Percentiles rank a stretch among this genome's conserved stretches.
phyloP scores from a whole-genome alignment of 1,140 invertebrate genomes.

The Adelges cooleyi region DNA sequence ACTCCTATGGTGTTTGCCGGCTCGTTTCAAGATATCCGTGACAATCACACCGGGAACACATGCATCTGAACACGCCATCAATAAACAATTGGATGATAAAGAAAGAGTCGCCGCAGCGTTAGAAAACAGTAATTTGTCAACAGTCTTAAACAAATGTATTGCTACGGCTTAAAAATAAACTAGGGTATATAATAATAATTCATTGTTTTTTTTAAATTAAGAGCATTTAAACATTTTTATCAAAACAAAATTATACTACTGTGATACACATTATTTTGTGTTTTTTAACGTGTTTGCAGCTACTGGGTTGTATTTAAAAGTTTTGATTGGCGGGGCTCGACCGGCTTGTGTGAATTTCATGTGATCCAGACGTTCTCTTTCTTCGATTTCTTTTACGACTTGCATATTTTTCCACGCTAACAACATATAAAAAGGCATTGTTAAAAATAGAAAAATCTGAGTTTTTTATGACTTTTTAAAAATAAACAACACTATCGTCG shows the following conservation, averaged over 20 bases:
- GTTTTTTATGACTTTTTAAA: background rate
- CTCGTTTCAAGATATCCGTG: constrained; percentile 79
- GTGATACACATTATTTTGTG: background rate
- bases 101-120: constrained; percentile 93
- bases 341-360: constrained; percentile 71
- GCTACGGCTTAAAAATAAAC: background rate
- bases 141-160: constrained; percentile 91
- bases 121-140: constrained; percentile 60
- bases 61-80: constrained; percentile 79
- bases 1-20: constrained; percentile 72
- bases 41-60: constrained; percentile 87
- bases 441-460: too few species aligned
- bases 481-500: constrained; percentile 39
- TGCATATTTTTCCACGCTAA: constrained; percentile 74
- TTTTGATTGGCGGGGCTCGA: constrained; percentile 70
- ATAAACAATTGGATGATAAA: constrained; percentile 96
- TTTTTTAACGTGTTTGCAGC: constrained; percentile 32
- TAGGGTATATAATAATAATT: too few species aligned
- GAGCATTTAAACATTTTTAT: background rate
- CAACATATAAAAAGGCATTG: constrained; percentile 30
- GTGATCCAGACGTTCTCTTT: constrained; percentile 61
- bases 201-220: background rate
- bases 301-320: constrained; percentile 76
- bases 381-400: constrained; percentile 60
- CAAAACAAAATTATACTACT: constrained; percentile 6